Evolutionary conservation across 1,140 invertebrate species (phyloP).

Genomic region (Drosophila aff.): DNA sequence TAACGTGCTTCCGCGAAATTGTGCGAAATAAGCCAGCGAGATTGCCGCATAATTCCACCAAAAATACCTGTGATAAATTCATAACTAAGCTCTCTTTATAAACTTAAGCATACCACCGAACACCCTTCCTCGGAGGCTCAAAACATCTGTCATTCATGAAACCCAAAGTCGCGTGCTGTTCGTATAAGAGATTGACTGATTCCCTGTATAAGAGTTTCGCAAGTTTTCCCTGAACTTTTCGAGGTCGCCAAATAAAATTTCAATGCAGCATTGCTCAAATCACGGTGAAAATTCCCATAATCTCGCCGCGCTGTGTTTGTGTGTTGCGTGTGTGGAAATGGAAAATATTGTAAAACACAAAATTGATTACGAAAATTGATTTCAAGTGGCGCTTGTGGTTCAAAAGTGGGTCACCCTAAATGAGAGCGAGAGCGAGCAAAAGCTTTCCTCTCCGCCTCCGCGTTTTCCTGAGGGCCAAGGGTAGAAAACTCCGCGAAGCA

Average conservation of each 20-base stretch:
- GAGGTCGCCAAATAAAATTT: constrained; percentile 51
- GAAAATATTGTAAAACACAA: constrained; percentile 66
- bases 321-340: constrained; percentile 45
- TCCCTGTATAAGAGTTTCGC: constrained; percentile 35
- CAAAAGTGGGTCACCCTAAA: constrained; percentile 65
- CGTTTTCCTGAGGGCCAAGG: constrained; percentile 13
- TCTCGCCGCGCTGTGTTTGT: background rate
- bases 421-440: constrained; percentile 27
- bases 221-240: constrained; percentile 47
- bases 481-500: constrained; percentile 7
- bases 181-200: constrained; percentile 47
- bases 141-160: constrained; percentile 47
- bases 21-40: constrained; percentile 22
- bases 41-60: constrained; percentile 31
- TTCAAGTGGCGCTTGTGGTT: constrained; percentile 60
- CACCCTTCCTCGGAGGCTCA: constrained; percentile 8
- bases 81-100: constrained; percentile 5
- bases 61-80: constrained; percentile 63
- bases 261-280: constrained; percentile 17
- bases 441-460: constrained; percentile 13
- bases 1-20: constrained; percentile 65
- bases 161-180: constrained; percentile 45
- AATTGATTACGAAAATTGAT: constrained; percentile 75
- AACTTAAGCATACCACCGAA: constrained; percentile 1
- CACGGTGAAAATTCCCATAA: background rate